These are phyloP conservation scores for Macrobrachium nipponense DNA, from an alignment of 1,140 invertebrate genomes.

Conservation along the genomic window DNA sequence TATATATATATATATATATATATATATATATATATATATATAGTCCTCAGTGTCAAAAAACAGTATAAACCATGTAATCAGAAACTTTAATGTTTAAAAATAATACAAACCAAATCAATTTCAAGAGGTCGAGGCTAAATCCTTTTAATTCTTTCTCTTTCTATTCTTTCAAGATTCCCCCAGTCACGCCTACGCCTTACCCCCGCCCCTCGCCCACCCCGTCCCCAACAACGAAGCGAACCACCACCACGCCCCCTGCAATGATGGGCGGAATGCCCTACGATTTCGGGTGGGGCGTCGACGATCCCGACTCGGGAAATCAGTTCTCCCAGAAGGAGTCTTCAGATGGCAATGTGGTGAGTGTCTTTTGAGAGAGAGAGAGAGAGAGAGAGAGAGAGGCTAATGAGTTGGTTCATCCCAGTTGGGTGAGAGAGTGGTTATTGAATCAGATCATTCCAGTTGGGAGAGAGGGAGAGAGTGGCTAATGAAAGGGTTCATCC, in stretches of 20 bases:
- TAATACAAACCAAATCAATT: not conserved
- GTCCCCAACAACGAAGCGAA: not conserved
- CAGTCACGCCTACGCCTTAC: not conserved
- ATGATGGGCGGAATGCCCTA: constrained; percentile 41
- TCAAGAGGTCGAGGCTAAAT: not conserved
- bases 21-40: too few relatives aligned
- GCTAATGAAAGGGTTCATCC: not conserved
- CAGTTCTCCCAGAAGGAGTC: constrained; percentile 47
- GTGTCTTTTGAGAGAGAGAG: not conserved
- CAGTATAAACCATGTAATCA: too few relatives aligned
- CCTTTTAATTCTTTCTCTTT: not conserved
- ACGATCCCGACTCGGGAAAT: constrained; percentile 34
- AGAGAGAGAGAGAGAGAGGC: too few relatives aligned
- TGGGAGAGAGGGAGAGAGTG: too few relatives aligned
- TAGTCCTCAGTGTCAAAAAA: too few relatives aligned
- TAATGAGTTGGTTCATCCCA: too few relatives aligned
- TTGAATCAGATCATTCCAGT: not conserved
- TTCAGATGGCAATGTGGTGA: constrained; percentile 46
- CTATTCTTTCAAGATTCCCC: not conserved
- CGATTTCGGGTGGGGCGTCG: constrained; percentile 37
- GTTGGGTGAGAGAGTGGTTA: too few relatives aligned
- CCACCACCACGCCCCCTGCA: not conserved
- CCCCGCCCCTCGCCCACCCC: not conserved
- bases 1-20: not conserved
- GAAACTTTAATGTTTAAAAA: too few relatives aligned